phyloP scores from a whole-genome alignment of 2,797 vertebrate genomes.

The Labeo calbasu region DNA sequence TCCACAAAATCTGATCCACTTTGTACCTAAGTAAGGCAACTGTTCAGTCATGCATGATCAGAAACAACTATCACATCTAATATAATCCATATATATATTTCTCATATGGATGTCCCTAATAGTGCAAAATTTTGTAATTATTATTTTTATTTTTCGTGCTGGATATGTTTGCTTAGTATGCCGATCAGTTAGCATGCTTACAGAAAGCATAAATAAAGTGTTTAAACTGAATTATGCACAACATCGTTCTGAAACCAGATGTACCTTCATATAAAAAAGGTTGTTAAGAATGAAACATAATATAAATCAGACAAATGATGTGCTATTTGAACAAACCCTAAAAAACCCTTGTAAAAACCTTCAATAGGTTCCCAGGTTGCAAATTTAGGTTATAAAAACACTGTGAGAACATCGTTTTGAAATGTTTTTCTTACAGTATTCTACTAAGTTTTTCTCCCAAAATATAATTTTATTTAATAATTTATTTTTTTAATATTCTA shows the following conservation, averaged over 20 bases:
- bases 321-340: too few relatives aligned
- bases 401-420: neutral
- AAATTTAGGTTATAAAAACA: neutral
- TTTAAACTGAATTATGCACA: neutral
- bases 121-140: too few relatives aligned
- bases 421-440: too few relatives aligned
- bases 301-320: neutral
- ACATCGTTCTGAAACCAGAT: neutral
- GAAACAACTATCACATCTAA: neutral
- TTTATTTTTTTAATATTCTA: too few relatives aligned
- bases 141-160: neutral
- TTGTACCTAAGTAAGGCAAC: too few relatives aligned
- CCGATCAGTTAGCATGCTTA: neutral
- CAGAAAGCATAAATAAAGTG: neutral
- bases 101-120: neutral
- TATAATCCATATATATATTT: neutral
- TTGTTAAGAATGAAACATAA: too few relatives aligned
- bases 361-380: too few relatives aligned
- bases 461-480: too few relatives aligned
- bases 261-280: neutral
- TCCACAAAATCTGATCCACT: neutral
- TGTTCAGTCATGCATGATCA: too few relatives aligned
- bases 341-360: neutral
- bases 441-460: too few relatives aligned
- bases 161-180: neutral